Evolutionary conservation across 2,113 vertebrate genomes (phyloP).

Genomic region (Tauraco erythrolophus): DNA sequence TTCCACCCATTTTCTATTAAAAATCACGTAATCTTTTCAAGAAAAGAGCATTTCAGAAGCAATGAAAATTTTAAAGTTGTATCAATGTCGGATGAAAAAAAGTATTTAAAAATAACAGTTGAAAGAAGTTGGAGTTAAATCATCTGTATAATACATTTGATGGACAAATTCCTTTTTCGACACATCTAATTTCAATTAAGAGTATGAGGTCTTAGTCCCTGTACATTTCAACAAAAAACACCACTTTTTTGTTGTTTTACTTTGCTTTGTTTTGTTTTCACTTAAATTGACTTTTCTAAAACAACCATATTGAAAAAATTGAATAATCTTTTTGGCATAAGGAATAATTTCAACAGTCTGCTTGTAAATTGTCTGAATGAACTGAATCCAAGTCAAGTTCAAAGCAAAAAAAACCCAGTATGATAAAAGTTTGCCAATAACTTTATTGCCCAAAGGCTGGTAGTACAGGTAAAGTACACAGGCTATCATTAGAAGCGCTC

Average conservation of each 20-base stretch:
- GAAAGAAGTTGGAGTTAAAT: not conserved
- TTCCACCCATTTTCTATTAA: not conserved
- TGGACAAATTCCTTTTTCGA: not conserved
- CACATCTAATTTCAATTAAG: not conserved
- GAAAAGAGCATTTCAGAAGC: not conserved
- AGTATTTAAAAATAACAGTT: not conserved
- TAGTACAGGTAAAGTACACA: not conserved
- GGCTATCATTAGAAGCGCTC: not conserved
- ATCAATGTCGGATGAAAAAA: not conserved
- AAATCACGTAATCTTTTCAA: not conserved
- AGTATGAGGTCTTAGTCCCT: not conserved
- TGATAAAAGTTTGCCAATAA: not conserved
- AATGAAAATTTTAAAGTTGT: not conserved
- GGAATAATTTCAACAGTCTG: not conserved
- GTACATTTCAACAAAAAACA: not conserved
- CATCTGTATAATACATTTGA: not conserved
- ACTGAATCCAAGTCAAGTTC: not conserved
- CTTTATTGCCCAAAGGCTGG: not conserved
- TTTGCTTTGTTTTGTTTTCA: not conserved
- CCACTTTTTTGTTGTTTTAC: fast-evolving
- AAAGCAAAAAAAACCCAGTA: not conserved
- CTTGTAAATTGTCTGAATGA: not conserved
- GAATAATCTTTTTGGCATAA: not conserved
- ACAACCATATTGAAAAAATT: not conserved
- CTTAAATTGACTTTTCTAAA: not conserved